Percentiles rank a stretch among this genome's conserved stretches.
Conservation (phyloP, 2,888 invertebrate species). For the Formica aserva region DNA sequence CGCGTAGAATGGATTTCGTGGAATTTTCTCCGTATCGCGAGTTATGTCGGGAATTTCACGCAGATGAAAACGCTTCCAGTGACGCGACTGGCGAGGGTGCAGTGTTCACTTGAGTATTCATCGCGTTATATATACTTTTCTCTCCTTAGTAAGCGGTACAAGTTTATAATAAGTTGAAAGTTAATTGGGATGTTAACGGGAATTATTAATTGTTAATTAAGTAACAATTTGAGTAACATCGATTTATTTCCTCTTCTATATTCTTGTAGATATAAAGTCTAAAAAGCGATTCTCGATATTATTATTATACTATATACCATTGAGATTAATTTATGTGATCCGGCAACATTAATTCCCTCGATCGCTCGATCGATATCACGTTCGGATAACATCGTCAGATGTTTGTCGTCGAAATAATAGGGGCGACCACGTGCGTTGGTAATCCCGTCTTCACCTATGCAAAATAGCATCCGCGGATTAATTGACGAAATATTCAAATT, state of each 20-base stretch:
- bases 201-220: not conserved
- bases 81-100: constrained; percentile 4
- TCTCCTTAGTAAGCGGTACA: not conserved
- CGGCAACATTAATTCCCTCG: not conserved
- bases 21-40: constrained; percentile 58
- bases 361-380: not conserved
- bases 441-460: constrained; percentile 82
- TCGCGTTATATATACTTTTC: not conserved
- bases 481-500: constrained; percentile 84
- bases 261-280: not conserved
- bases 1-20: constrained; percentile 27
- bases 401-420: constrained; percentile 60
- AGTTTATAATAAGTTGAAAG: constrained; percentile 11
- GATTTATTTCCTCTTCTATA: not conserved
- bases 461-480: constrained; percentile 79
- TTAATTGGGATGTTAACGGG: not conserved
- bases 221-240: not conserved
- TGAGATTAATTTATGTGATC: not conserved
- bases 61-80: constrained; percentile 40
- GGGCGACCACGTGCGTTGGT: constrained; percentile 63
- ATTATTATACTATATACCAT: not conserved
- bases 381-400: constrained; percentile 38
- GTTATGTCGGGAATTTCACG: constrained; percentile 59
- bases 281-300: not conserved
- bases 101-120: not conserved